A percentile compares a stretch with the other conserved stretches of the same genome.
phyloP scores from a whole-genome alignment of 2,888 invertebrate species.

The Allygus modestus region DNA sequence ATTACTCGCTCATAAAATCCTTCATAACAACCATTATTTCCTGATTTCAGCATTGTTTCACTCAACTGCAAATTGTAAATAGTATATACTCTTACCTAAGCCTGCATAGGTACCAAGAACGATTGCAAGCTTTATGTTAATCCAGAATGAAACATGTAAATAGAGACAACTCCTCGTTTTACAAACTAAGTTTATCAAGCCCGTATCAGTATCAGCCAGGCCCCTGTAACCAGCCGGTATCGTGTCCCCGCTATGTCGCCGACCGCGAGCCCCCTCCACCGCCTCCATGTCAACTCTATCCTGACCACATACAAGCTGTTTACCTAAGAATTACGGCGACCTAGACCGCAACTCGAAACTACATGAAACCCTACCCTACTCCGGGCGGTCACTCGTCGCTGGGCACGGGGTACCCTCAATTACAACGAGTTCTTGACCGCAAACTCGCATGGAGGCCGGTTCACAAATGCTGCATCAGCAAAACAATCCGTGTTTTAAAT shows the following conservation, averaged over 20 bases:
- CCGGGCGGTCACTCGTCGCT: not conserved
- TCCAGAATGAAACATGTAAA: no score
- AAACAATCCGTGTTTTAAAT: no score
- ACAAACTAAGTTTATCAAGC: no score
- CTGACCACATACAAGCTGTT: constrained; percentile 43
- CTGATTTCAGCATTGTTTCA: no score
- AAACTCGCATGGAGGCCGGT: not conserved
- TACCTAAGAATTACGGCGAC: constrained; percentile 30
- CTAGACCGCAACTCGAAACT: constrained; percentile 12
- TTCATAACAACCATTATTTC: no score
- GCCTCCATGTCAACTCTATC: not conserved
- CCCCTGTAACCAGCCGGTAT: constrained; percentile 4
- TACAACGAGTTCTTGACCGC: not conserved
- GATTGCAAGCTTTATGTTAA: no score
- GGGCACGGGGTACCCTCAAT: not conserved
- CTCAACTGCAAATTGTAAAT: no score
- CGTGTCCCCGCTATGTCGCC: not conserved
- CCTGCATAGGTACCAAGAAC: no score
- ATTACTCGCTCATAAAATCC: no score
- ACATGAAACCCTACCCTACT: not conserved
- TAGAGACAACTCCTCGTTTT: no score
- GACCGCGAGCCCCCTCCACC: not conserved
- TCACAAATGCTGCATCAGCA: no score
- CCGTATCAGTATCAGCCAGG: constrained; percentile 4
- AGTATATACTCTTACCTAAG: no score